Percentiles rank a stretch among this genome's conserved stretches.
phyloP scores from a whole-genome alignment of 2,797 vertebrate species.

The Vireo griseus region DNA sequence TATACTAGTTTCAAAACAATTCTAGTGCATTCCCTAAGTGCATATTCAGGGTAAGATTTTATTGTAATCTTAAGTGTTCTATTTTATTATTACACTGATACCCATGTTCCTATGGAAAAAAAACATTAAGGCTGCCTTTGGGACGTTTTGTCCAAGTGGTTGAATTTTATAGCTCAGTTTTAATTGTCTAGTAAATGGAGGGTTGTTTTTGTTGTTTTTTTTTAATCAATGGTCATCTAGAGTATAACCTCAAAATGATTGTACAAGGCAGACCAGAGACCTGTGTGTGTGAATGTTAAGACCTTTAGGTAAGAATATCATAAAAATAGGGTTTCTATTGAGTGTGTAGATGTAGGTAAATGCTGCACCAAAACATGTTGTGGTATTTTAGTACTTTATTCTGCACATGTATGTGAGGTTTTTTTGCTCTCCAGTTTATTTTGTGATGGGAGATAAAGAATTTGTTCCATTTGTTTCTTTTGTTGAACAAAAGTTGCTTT shows the following conservation, averaged over 20 bases:
- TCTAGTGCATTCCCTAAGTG: background rate
- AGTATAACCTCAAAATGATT: background rate
- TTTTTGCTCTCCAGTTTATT: background rate
- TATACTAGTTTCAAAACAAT: background rate
- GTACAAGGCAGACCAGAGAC: background rate
- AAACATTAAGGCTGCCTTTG: background rate
- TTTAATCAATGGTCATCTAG: background rate
- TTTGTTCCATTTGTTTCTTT: background rate
- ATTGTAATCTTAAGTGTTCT: background rate
- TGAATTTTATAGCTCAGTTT: background rate
- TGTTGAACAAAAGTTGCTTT: background rate
- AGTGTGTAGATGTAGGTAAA: background rate
- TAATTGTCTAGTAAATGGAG: background rate
- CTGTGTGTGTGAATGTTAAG: background rate
- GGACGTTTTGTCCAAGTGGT: background rate
- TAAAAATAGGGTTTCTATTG: background rate
- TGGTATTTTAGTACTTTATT: background rate
- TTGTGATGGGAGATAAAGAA: background rate
- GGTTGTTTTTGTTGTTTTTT: background rate
- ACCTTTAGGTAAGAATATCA: background rate
- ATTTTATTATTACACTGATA: background rate
- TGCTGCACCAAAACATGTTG: background rate
- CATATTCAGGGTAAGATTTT: background rate
- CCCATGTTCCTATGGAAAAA: background rate
- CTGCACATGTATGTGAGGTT: fast-evolving